Evolutionary conservation across 1,140 invertebrate species (phyloP), one percentile per base, ranked within the genome.

Genomic region (Atta colombica): DNA sequence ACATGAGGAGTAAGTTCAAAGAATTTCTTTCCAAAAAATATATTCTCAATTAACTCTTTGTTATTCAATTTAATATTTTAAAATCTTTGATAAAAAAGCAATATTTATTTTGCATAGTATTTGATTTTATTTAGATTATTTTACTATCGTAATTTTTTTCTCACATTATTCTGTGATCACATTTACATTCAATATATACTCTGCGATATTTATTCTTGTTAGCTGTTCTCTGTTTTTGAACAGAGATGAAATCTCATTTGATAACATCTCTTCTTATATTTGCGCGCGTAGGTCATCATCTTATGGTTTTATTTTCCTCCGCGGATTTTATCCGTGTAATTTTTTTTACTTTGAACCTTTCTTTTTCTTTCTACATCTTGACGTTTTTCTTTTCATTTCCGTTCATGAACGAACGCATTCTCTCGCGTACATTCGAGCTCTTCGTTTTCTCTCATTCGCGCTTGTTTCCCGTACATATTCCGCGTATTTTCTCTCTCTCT

Each of bases 391-490:
- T 74, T 84, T 58, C 21, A 6, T 78, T 78, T 78, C 61, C 60
- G 16, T 78, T 53, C 49, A 65, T 53, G 31, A 65, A 63, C 60
- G 45, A 85, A 65, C 35, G 55, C 55, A 49, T 74, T 2, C 10
- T 49, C 80, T 35, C 53, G 53, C 28, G 66, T 72, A 51, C 21
- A 80, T 65, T 69, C 51, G 12, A 28, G 18, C 39, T 82, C 10
- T 39, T 81, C 21, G 51, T 60, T 60, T 82, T 74, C 55, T 49
- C 68, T 74, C 80, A 28, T 82, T 55, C 68, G 18, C 68, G 31
- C 21, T n/a, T 53, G 39, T 82, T 72, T 72, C 51, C 5, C 31
- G 25, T 72, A 82, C 25, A 61, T 60, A 72, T 49, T 77, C 45
- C 21, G 18, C 18, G 18, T 35, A 35, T 35, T 45, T 8, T 45